phyloP scores from a whole-genome alignment of 2,113 vertebrate genomes.

The Corydoras sp. region DNA sequence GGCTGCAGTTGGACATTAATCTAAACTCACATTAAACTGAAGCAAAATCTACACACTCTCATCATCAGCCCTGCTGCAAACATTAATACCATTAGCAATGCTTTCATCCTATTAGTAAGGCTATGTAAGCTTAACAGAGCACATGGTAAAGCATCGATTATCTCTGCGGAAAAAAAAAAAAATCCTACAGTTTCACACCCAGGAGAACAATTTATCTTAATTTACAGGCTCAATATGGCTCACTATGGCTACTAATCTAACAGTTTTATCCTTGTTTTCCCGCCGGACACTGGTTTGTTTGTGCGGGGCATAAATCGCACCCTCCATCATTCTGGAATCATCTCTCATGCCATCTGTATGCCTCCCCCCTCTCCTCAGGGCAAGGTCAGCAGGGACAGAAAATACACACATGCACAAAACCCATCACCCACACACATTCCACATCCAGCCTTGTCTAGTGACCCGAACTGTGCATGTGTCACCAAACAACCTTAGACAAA shows the following conservation, averaged over 20 bases:
- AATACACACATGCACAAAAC: constrained; percentile 38
- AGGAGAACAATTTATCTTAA: constrained; percentile 16
- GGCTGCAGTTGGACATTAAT: constrained; percentile 31
- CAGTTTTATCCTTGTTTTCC: constrained; percentile 15
- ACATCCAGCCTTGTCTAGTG: too few species aligned
- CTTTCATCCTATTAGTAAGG: constrained; percentile 24
- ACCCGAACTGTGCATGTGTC: too few species aligned
- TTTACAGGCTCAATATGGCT: constrained; percentile 4
- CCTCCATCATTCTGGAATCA: constrained; percentile 39
- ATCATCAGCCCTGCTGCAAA: constrained; percentile 11
- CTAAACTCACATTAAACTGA: constrained; percentile 7
- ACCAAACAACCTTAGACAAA: constrained; percentile 6
- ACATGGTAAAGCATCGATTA: constrained; percentile 18
- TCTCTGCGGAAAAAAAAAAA: not conserved
- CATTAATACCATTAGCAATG: constrained; percentile 14
- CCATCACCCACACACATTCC: constrained; percentile 4
- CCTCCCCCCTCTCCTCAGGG: constrained; percentile 42
- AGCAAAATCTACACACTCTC: not conserved
- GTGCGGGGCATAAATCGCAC: constrained; percentile 33
- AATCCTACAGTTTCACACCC: constrained; percentile 5
- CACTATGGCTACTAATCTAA: constrained; percentile 14
- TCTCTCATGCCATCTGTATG: constrained; percentile 45
- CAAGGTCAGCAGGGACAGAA: constrained; percentile 48
- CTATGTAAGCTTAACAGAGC: constrained; percentile 14
- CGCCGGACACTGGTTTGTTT: constrained; percentile 40